Evolutionary conservation across 2,888 invertebrate species (phyloP), one percentile per base, ranked within the genome.

Genomic region (Ochropleura plecta): DNA sequence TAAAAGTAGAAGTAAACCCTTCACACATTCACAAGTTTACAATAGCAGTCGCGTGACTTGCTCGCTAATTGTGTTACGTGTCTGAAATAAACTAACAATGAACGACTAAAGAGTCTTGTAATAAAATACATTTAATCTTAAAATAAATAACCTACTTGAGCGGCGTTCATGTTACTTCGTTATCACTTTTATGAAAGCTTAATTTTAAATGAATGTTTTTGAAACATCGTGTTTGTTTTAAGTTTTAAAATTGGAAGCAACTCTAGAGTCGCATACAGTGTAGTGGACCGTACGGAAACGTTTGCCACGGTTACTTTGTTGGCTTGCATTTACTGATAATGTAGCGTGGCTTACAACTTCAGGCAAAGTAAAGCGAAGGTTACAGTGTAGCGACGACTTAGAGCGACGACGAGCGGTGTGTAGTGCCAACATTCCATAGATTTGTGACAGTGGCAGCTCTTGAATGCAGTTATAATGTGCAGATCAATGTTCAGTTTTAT

Each of bases 41-140:
- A 64, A 60, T 42, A 66, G 6, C 9, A n/a, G 12, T 68, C 30
- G 79, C 84, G 79, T 79, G 79, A 83, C 79, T n/a, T 20, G 55
- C 59, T 46, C 18, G 12, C 49, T 78, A 60, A 68, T 55, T 67
- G 40, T 18, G 12, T 63, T 65, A 83, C 49, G 49, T 65, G 73
- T 60, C 51, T 60, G 30, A 55, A 79, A 64, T 64, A 68, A 83
- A 46, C 67, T n/a, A 67, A 57, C 46, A 79, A 42, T 53, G 40
- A 51, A 57, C n/a, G 40, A 18, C 49, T 65, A 49, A 44, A 51
- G 44, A 70, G 20, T 68, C 59, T 64, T 51, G 10, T 63, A 20
- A 59, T 67, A 51, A 83, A 67, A 68, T 60, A 68, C 42, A 68
- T 80, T 65, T 51, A 68, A 65, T 71, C 63, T 79, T 79, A 64